Base-by-base conservation (phyloP, 2,888 invertebrate species). In the Pherbina coryleti region DNA sequence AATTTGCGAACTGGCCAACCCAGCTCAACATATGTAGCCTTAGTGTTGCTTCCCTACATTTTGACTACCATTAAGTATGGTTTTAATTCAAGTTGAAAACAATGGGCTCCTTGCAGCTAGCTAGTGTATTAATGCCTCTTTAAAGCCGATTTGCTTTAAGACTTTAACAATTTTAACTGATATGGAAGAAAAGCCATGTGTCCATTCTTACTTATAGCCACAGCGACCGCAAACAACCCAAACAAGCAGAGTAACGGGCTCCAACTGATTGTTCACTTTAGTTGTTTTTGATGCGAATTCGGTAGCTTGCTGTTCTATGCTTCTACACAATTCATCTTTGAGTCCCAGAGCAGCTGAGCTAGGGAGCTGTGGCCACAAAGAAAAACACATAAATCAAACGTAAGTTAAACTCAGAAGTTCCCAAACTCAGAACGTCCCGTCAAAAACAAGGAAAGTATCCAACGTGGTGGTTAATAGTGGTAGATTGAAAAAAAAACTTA, bases 371-470 rank as follows among this genome's bases (percentile, higher is more conserved):
- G 37, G 44, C 22, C 49, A 22, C 64, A 57, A 22, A 28, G 67
- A 53, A 57, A 19, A 19, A 34, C 11, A 67, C n/a, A 75, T 67
- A 75, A 75, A 75, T 75, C 75, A 75, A 67, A 67, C 25, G 55
- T 37, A 53, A 51, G 34, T 53, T 34, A 37, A 53, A 53, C 34
- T 55, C 34, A 69, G 57, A 53, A 37, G 25, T 25, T 53, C 75
- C 64, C 31, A 22, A 49, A 66, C 19, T 19, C 9, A 70, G 60
- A 64, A 25, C 22, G 22, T 34, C 19, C 19, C 37, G 34, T 17
- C 14, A 7, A 19, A 31, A 28, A 60, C 60, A 71, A 55, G n/a
- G 22, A 71, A 31, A 55, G 11, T n/a, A 71, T 5, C 11, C 8
- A 25, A 34, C 49, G 53, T 2, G 19, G 7, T 17, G 19, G 64